phyloP scores from a whole-genome alignment of 2,888 invertebrate species.

The Melipona bicolor region DNA sequence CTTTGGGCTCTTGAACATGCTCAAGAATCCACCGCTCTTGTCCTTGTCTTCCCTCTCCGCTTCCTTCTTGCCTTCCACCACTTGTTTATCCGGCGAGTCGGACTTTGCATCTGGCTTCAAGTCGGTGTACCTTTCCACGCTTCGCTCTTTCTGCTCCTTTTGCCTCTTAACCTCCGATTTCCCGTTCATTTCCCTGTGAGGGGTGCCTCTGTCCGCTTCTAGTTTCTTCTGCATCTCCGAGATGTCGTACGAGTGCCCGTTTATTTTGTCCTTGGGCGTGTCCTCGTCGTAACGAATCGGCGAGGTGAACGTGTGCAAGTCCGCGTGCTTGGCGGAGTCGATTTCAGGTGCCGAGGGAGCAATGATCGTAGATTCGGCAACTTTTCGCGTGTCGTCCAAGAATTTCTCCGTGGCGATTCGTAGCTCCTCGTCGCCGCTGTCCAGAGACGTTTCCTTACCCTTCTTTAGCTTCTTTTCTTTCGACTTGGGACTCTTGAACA shows the following conservation, averaged over 20 bases:
- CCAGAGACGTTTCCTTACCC: conserved; percentile 70
- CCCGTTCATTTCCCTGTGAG: conserved; percentile 51
- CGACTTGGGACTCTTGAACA: conserved; percentile 79
- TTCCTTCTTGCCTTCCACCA: conserved; percentile 38
- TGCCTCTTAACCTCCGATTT: conserved; percentile 47
- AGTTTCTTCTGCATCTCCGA: conserved; percentile 38
- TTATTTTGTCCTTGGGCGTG: conserved; percentile 73
- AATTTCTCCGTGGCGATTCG: conserved; percentile 73
- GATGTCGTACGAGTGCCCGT: conserved; percentile 73
- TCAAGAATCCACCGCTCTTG: conserved; percentile 77
- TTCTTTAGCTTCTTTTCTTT: conserved; percentile 76
- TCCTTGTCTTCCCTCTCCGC: conserved; percentile 69
- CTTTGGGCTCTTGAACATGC: conserved; percentile 80
- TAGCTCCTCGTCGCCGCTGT: conserved; percentile 69
- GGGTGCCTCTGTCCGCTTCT: conserved; percentile 12
- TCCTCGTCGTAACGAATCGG: conserved; percentile 60
- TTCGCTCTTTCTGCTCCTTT: conserved; percentile 45
- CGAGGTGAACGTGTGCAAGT: conserved; percentile 62
- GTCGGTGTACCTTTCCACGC: conserved; percentile 8
- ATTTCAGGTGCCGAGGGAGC: neutral
- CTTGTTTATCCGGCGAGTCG: conserved; percentile 31
- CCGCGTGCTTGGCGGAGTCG: conserved; percentile 17
- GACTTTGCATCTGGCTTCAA: conserved; percentile 9
- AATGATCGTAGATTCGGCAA: conserved; percentile 42
- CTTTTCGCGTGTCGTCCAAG: conserved; percentile 75